A percentile compares a stretch with the other conserved stretches of the same genome.
Evolutionary conservation across 2,113 vertebrate species (phyloP).

Genomic region (Cyrtonyx montezumae): DNA sequence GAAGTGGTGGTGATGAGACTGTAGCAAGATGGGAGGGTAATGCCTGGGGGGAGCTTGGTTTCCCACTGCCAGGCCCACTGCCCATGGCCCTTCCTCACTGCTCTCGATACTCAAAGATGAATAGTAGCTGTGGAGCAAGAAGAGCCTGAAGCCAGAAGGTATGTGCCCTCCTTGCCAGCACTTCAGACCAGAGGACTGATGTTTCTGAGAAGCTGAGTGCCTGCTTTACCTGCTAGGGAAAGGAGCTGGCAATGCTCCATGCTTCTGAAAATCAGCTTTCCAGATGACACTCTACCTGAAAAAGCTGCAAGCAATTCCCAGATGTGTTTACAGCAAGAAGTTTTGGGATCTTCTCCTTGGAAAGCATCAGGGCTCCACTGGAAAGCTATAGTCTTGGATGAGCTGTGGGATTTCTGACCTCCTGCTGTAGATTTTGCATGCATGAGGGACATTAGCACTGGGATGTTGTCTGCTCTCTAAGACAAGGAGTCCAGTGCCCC

Average conservation of each 20-base stretch:
- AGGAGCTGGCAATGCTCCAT: neutral
- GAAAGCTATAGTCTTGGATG: neutral
- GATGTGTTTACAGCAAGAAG: neutral
- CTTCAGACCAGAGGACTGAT: neutral
- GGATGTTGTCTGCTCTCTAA: neutral
- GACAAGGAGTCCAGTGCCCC: neutral
- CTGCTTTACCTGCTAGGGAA: neutral
- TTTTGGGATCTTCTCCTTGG: neutral
- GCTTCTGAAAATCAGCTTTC: neutral
- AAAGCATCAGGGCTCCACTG: neutral
- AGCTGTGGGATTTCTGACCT: neutral
- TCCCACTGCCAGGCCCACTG: neutral
- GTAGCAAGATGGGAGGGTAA: neutral
- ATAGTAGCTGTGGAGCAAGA: neutral
- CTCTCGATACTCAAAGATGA: neutral
- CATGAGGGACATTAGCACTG: neutral
- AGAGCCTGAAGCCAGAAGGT: neutral
- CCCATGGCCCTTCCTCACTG: neutral
- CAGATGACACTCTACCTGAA: neutral
- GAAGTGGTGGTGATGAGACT: neutral
- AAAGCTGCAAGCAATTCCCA: neutral
- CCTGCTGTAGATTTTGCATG: neutral
- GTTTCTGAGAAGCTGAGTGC: neutral
- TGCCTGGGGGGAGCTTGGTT: neutral
- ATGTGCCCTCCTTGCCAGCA: neutral